Evolutionary conservation across 2,113 vertebrate species (phyloP), one percentile per base, ranked within the genome.

Genomic region (Scortum barcoo): DNA sequence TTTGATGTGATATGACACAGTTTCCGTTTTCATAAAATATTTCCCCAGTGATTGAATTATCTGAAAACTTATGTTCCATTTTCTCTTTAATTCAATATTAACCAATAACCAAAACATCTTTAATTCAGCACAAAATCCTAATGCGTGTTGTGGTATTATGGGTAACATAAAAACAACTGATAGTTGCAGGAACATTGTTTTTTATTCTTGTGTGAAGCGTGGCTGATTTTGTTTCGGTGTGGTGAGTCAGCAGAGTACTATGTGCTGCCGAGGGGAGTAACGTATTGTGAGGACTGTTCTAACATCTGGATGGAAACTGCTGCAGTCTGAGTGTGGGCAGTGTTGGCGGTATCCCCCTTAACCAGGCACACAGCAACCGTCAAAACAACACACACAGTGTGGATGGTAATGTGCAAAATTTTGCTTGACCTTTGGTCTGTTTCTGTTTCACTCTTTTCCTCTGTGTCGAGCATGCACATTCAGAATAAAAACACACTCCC

Each of bases 401-500:
- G 42, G 38, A 57, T 63, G 10, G 33, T n/a, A 13, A 50, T 53
- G 60, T 36, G 54, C 13, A 28, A 10, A 48, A 11, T 38, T 24
- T 40, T 38, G n/a, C 11, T 22, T 51, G 51, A 66, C 40, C 38
- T 73, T 68, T 54, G 24, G 28, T 78, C 53, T 54, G 16, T 10
- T 56, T 57, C 16, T 50, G 3, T 26, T 33, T 33, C 4, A 3
- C 6, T 70, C 2, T 24, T 60, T 30, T n/a, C 11, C 12, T 62
- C 38, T 12, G 0, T 67, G 22, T 73, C 16, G 38, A 1, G 48
- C 4, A 22, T 1, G 2, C 6, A 56, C 17, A 63, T 36, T 30
- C 26, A 80, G 20, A 72, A 88, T 74, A 81, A 93, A 84, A 84
- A 87, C 86, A 86, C 74, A 87, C 75, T 79, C 56, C 61, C 78